Evolutionary conservation across 2,797 vertebrate species (phyloP).

Genomic region (Rhodeus uyekii): DNA sequence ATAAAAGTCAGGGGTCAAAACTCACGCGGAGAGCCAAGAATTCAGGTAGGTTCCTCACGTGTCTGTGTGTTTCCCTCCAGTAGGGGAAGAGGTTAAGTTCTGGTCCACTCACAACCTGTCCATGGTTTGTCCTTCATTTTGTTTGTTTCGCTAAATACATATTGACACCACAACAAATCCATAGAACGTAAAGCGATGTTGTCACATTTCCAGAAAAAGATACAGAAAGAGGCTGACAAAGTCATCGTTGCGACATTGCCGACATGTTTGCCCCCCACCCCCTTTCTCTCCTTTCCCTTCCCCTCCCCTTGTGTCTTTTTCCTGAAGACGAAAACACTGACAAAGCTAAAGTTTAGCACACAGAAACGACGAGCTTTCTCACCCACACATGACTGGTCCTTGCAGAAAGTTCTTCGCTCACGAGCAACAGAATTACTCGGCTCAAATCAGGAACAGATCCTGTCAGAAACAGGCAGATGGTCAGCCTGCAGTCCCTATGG

Average conservation of each 20-base stretch:
- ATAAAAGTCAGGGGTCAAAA: slow-evolving; percentile 54
- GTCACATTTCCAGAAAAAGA: slow-evolving; percentile 46
- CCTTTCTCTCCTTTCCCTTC: slow-evolving; percentile 17
- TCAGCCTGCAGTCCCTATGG: slow-evolving; percentile 71
- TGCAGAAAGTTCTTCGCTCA: slow-evolving; percentile 47
- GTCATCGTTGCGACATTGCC: slow-evolving; percentile 41
- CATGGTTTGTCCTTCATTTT: slow-evolving; percentile 48
- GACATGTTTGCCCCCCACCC: slow-evolving; percentile 39
- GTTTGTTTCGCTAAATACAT: slow-evolving; percentile 19
- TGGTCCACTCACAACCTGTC: slow-evolving; percentile 38
- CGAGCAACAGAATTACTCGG: slow-evolving; percentile 34
- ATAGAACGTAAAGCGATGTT: neutral
- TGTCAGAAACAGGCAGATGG: slow-evolving; percentile 65
- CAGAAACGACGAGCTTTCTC: slow-evolving; percentile 9
- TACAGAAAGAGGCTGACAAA: slow-evolving; percentile 23
- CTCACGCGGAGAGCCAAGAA: neutral
- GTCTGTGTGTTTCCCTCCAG: slow-evolving; percentile 30
- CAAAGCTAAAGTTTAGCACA: slow-evolving; percentile 50
- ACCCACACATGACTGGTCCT: neutral
- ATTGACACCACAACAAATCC: slow-evolving; percentile 15
- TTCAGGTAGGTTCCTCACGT: slow-evolving; percentile 36
- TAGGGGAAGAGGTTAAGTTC: slow-evolving; percentile 52
- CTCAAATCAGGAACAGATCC: slow-evolving; percentile 64
- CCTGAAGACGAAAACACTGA: slow-evolving; percentile 37
- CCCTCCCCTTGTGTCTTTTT: slow-evolving; percentile 47